Base-by-base conservation (phyloP, 2,888 invertebrate genomes). In the Troides aeacus region DNA sequence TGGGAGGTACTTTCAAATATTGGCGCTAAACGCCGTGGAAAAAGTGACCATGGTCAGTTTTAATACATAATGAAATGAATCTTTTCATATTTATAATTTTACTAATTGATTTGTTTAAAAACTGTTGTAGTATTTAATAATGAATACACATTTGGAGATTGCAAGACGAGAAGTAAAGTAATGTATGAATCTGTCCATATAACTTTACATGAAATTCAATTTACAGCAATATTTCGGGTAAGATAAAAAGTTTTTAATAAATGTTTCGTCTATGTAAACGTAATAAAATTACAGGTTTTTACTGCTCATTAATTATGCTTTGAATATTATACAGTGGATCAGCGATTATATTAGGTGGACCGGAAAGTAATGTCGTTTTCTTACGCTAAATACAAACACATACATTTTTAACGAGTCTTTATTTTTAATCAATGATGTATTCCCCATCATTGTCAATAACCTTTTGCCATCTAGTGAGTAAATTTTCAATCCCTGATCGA, bases 91-190 rank as follows among this genome's bases (percentile, higher is more conserved):
- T 63, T 36, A n/a, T 10, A 7, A 24, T 24, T 12, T 6, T 58
- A 36, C 18, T 67, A 62, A 21, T 61, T 64, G 12, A 50, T 23
- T 42, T 36, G 8, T 42, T n/a, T 30, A 36, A 8, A 50, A 53
- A n/a, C 53, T 21, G 57, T 67, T 70, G 57, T 18, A 70, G 70
- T 67, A 39, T 70, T 70, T 30, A 61, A 67, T 18, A 67, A 70
- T 61, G 64, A 64, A 57, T 70, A 70, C 21, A 30, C 36, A 39
- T 70, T 67, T 58, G 72, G 64, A 64, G 64, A 64, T 23, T 72
- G 67, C 36, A 66, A 58, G 50, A n/a, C 23, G 30, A 64, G 12
- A 12, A 6, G 64, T 30, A 59, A 62, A 24, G 18, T 3, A 15
- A n/a, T 42, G 4, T 68, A 62, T 62, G 17, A 23, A 15, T 12